phyloP scores from a whole-genome alignment of 1,140 invertebrate species.

The Cheumatopsyche charites region DNA sequence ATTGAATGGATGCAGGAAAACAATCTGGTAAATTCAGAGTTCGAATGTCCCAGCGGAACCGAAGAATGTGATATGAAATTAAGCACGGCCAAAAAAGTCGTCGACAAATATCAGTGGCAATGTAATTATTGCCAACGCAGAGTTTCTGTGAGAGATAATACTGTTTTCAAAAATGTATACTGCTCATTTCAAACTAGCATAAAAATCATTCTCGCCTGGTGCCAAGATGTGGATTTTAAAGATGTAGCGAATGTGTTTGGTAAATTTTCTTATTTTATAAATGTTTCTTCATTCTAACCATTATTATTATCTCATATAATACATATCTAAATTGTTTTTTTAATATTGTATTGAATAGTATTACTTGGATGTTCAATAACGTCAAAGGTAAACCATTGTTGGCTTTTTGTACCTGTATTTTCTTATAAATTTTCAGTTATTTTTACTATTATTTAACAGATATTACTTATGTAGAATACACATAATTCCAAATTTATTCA shows the following conservation, averaged over 20 bases:
- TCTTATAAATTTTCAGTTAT: background rate
- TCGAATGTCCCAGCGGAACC: conserved; percentile 37
- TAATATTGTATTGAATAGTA: background rate
- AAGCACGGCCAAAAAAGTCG: conserved; percentile 35
- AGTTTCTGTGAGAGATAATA: conserved; percentile 43
- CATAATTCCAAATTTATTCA: conserved; percentile 16
- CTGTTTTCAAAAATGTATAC: conserved; percentile 46
- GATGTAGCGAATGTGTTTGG: conserved; percentile 39
- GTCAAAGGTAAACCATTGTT: background rate
- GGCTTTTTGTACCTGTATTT: too few species aligned
- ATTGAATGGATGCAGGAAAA: conserved; percentile 46
- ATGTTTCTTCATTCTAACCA: background rate
- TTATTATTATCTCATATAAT: background rate
- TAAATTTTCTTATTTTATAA: conserved; percentile 23
- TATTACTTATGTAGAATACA: too few species aligned
- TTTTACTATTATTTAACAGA: too few species aligned
- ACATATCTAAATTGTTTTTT: background rate
- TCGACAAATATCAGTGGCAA: conserved; percentile 47
- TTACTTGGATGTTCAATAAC: background rate
- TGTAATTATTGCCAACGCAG: conserved; percentile 45
- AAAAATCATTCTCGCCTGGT: conserved; percentile 47
- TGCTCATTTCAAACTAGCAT: conserved; percentile 40
- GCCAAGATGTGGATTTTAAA: conserved; percentile 43
- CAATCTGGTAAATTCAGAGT: conserved; percentile 32
- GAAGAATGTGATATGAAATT: conserved; percentile 36